Evolutionary conservation across 2,797 vertebrate species (phyloP).

Genomic region (Spea hammondii): DNA sequence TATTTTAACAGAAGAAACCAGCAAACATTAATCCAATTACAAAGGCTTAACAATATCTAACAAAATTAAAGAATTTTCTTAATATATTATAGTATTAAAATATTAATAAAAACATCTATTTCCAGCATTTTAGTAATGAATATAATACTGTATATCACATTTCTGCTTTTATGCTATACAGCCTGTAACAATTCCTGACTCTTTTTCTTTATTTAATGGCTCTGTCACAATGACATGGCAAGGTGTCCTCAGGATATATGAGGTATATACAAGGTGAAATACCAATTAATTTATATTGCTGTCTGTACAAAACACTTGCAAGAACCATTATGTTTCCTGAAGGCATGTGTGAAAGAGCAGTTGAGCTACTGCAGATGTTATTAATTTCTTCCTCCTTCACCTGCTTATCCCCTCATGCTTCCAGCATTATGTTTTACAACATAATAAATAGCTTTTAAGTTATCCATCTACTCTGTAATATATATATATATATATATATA

Average conservation of each 20-base stretch:
- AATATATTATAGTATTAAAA: too few species aligned
- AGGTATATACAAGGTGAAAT: slow-evolving; percentile 3
- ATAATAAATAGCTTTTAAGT: too few species aligned
- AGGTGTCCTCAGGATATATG: slow-evolving; percentile 1
- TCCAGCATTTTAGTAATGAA: background rate
- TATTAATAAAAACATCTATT: too few species aligned
- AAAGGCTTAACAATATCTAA: too few species aligned
- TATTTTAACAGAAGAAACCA: too few species aligned
- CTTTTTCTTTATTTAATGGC: background rate
- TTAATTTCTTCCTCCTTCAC: background rate
- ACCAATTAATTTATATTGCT: slow-evolving; percentile 10
- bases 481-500: too few species aligned
- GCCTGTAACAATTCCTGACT: background rate
- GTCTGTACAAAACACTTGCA: slow-evolving; percentile 1
- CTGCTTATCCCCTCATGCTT: background rate
- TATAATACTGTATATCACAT: background rate
- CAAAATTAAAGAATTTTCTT: too few species aligned
- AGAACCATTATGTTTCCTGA: background rate
- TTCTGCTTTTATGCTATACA: background rate
- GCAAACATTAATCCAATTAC: too few species aligned
- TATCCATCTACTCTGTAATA: too few species aligned
- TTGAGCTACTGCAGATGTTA: background rate
- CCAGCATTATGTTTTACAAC: too few species aligned
- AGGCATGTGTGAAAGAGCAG: background rate
- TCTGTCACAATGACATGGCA: background rate